Percentiles rank a stretch among this genome's conserved stretches.
Evolutionary conservation across 2,113 vertebrate genomes (phyloP).

Genomic region (human): GRCh38 chr5:131471501-131472000

Average conservation of each 20-base stretch:
- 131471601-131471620: constrained; percentile 7
- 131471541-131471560: neutral
- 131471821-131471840: neutral
- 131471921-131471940: neutral
- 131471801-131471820: neutral
- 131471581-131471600: neutral
- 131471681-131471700: constrained; percentile 31
- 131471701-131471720: neutral
- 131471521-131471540: neutral
- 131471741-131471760: neutral
- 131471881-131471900: neutral
- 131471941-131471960: neutral
- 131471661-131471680: neutral
- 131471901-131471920: neutral
- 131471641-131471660: neutral
- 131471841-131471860: neutral
- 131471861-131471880: constrained; percentile 29
- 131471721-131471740: neutral
- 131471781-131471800: neutral
- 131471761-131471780: neutral
- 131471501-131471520: neutral
- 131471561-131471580: neutral
- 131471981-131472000: neutral
- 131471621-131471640: neutral
- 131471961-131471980: neutral